A percentile compares a stretch with the other conserved stretches of the same genome.
phyloP scores from a whole-genome alignment of 2,888 invertebrate species.

The Orthosia gothica region DNA sequence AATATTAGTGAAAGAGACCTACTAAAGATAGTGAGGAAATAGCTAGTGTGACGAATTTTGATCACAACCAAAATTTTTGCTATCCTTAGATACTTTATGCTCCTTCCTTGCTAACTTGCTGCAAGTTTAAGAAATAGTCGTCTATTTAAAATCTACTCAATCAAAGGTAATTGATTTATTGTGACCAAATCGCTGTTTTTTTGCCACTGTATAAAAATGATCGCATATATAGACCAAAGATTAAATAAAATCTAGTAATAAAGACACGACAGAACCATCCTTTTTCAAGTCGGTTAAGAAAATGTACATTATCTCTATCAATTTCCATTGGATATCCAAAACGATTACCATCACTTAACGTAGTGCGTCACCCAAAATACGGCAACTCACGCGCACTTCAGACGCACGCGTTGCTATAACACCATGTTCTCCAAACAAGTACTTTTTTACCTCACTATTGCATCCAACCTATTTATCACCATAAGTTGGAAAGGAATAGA shows the following conservation, averaged over 20 bases:
- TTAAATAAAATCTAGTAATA: neutral
- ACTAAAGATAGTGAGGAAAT: too few relatives aligned
- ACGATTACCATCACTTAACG: slow-evolving; percentile 40
- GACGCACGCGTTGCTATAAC: slow-evolving; percentile 24
- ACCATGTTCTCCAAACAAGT: slow-evolving; percentile 54
- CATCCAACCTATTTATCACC: slow-evolving; percentile 28
- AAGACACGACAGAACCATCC: neutral
- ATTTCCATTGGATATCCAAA: slow-evolving; percentile 42
- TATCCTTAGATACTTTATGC: too few relatives aligned
- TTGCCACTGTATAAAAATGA: neutral
- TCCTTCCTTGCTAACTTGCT: neutral
- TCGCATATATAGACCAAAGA: too few relatives aligned
- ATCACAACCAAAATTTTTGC: too few relatives aligned
- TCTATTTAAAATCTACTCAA: neutral
- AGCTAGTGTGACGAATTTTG: too few relatives aligned
- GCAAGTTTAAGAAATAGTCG: neutral
- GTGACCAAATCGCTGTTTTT: neutral
- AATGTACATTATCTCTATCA: slow-evolving; percentile 31
- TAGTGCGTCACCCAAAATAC: slow-evolving; percentile 27
- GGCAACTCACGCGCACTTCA: slow-evolving; percentile 47
- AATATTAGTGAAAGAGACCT: too few relatives aligned
- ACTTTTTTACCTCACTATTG: slow-evolving; percentile 42
- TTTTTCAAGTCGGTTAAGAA: neutral
- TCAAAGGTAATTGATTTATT: neutral
- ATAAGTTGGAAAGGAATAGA: slow-evolving; percentile 67